Conservation (phyloP, 2,888 invertebrate species). For the Latrodectus elegans region DNA sequence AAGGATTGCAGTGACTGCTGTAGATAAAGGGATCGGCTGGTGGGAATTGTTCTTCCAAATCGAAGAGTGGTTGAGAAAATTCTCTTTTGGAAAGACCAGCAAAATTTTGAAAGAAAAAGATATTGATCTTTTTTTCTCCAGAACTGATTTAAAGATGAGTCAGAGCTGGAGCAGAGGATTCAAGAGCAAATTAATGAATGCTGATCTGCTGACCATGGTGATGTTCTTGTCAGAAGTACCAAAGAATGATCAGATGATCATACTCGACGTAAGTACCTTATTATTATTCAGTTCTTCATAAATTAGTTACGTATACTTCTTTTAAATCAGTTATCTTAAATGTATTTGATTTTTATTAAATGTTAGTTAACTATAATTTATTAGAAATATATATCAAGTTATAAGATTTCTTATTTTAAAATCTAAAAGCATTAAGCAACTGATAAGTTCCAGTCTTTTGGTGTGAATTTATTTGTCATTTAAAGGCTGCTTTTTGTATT, state of each 20-base stretch:
- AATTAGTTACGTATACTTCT: no score
- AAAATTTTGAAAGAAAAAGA: slow-evolving; percentile 12
- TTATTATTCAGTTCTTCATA: no score
- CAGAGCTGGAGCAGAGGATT: not conserved
- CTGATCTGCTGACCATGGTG: slow-evolving; percentile 23
- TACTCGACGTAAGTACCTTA: slow-evolving; percentile 20
- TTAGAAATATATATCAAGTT: no score
- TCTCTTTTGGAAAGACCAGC: slow-evolving; percentile 16
- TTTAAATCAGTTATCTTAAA: no score
- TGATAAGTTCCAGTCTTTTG: no score
- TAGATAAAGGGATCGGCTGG: slow-evolving; percentile 33
- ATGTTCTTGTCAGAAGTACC: slow-evolving; percentile 36
- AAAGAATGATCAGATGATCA: not conserved
- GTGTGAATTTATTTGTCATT: no score
- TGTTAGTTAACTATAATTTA: no score
- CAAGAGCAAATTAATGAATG: not conserved
- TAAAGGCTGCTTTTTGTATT: no score
- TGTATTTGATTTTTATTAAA: no score
- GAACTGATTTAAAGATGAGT: slow-evolving; percentile 7
- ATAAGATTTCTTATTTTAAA: no score
- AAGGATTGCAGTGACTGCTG: slow-evolving; percentile 14
- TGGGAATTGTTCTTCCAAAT: not conserved
- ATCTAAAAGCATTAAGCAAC: no score
- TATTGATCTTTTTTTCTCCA: not conserved
- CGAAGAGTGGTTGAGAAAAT: not conserved